Conservation (phyloP, 2,888 invertebrate genomes). For the Aphrophora alni region DNA sequence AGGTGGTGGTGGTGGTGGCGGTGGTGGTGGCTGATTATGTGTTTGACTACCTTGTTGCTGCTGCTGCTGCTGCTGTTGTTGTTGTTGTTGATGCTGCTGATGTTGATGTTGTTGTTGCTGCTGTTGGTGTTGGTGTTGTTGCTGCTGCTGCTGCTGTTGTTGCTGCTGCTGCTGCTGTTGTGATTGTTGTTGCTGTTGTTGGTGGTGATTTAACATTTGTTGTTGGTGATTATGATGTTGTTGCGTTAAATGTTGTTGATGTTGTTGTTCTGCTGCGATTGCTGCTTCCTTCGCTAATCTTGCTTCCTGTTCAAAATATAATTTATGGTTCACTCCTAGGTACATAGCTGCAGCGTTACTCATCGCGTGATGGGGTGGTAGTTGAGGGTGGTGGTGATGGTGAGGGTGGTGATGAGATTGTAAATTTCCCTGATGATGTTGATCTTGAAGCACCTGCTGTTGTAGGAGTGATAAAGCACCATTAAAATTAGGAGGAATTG, state of each 20-base stretch:
- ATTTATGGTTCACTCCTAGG: conserved; percentile 76
- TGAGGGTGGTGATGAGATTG: conserved; percentile 54
- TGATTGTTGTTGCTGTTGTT: conserved; percentile 61
- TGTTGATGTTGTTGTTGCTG: conserved; percentile 50
- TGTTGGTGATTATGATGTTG: conserved; percentile 61
- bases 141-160: conserved; percentile 58
- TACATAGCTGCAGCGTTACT: conserved; percentile 70
- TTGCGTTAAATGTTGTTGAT: conserved; percentile 61
- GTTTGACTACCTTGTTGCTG: conserved; percentile 50
- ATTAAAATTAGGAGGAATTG: conserved; percentile 54
- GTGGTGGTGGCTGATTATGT: conserved; percentile 40
- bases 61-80: conserved; percentile 56
- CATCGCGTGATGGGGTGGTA: conserved; percentile 51
- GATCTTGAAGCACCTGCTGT: conserved; percentile 58
- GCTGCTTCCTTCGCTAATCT: conserved; percentile 71
- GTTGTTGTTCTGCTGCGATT: conserved; percentile 61
- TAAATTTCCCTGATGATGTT: conserved; percentile 53
- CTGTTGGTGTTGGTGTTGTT: conserved; percentile 51
- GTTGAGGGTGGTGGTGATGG: conserved; percentile 57
- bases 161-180: conserved; percentile 63
- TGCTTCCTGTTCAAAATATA: conserved; percentile 81
- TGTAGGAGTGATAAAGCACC: conserved; percentile 51
- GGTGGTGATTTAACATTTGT: conserved; percentile 65
- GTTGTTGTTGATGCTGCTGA: conserved; percentile 57
- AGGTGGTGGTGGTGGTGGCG: conserved; percentile 43